Percentiles rank a stretch among this genome's conserved stretches.
Conservation (phyloP, 2,113 vertebrate species). For the Laticauda colubrina region DNA sequence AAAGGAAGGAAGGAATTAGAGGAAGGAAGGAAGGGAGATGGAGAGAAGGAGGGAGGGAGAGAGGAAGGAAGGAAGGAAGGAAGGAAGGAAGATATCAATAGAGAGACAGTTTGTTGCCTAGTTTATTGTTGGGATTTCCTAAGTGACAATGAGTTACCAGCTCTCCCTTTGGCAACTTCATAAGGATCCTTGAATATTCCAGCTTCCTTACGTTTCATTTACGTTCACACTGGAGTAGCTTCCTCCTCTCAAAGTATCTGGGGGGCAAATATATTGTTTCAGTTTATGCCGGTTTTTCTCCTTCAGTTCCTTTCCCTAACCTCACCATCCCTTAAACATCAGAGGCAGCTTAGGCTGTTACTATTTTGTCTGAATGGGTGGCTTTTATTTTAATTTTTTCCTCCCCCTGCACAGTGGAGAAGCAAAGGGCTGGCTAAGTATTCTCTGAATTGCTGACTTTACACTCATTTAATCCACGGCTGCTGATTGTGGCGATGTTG, state of each 20-base stretch:
- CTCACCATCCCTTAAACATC: neutral
- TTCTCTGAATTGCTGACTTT: conserved; percentile 6
- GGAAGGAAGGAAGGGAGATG: too few species aligned
- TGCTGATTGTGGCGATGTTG: neutral
- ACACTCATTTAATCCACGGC: neutral
- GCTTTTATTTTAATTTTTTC: neutral
- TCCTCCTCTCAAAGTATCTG: neutral
- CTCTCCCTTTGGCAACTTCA: neutral
- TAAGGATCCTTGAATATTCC: neutral
- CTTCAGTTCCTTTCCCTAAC: neutral
- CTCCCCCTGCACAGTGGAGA: neutral
- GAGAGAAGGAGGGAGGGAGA: too few species aligned
- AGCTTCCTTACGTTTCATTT: fast-evolving
- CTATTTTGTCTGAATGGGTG: fast-evolving
- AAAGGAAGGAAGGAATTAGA: too few species aligned
- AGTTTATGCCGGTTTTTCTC: neutral
- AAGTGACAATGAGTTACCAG: neutral
- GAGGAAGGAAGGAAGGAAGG: too few species aligned
- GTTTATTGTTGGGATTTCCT: conserved; percentile 9
- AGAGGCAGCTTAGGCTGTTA: neutral
- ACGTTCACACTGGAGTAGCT: fast-evolving
- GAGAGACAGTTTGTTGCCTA: neutral
- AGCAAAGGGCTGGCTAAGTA: conserved; percentile 11
- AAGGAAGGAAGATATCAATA: neutral
- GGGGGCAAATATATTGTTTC: fast-evolving